These are phyloP conservation scores for Brachionus rotundiformis DNA, from an alignment of 1,140 invertebrate species.

Conservation along the genomic window DNA sequence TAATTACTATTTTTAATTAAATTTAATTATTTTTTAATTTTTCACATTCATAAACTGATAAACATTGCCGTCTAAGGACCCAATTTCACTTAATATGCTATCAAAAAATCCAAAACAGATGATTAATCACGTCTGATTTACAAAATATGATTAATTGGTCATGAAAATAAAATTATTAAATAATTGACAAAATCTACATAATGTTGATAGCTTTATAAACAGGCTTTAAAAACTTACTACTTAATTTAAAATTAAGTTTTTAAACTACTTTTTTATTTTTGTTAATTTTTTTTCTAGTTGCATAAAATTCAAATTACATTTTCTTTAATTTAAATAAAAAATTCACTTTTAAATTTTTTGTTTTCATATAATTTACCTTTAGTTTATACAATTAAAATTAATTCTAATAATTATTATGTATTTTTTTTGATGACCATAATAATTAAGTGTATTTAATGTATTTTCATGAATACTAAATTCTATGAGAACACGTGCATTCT, in stretches of 20 bases:
- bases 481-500: neutral
- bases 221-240: neutral
- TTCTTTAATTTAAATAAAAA: slow-evolving; percentile 7
- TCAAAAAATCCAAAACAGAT: neutral
- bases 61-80: neutral
- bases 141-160: neutral
- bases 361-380: neutral
- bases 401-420: neutral
- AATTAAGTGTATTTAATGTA: too few species aligned
- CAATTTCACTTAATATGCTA: neutral
- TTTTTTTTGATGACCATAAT: neutral
- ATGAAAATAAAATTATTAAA: neutral
- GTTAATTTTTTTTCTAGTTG: neutral
- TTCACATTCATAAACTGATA: neutral
- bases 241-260: slow-evolving; percentile 14
- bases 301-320: slow-evolving; percentile 21
- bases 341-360: neutral
- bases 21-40: neutral
- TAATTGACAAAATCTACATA: neutral
- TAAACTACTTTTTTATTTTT: slow-evolving; percentile 4
- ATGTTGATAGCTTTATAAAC: neutral
- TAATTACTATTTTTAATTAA: neutral
- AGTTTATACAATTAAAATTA: slow-evolving; percentile 1
- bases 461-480: too few species aligned
- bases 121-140: neutral